Base-by-base conservation (phyloP, 1,140 invertebrate genomes). In the Drosophila mayri region DNA sequence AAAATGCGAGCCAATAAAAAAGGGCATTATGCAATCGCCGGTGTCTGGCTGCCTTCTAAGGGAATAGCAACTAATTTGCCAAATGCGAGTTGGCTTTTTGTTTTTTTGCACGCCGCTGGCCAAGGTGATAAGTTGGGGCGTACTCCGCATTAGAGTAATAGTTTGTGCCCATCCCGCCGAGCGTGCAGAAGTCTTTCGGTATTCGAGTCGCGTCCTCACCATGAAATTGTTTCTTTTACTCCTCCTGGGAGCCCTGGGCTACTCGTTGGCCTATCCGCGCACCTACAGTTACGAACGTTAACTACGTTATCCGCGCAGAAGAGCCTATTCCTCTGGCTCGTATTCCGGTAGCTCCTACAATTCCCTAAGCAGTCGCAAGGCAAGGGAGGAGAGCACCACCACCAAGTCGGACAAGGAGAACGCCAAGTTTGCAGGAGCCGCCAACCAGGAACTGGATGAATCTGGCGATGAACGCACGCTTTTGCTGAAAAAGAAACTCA, bases 41-140 rank as follows among this genome's bases (percentile, higher is more conserved):
- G 70, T 60, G 67, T 72, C 67, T 73, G 66, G 14, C 52, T 80
- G 73, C 85, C 85, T 90, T 90, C 85, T 90, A 90, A 85, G 85
- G 85, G 78, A 90, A 90, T 22, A 81, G 70, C 85, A 47, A 73
- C 85, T 62, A 81, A 81, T 79, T 79, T 67, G 83, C 59, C 70
- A 81, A 79, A 72, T 73, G 70, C 64, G 68, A 58, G 59, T 73
- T 65, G 28, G 40, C 43, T 67, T 77, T 81, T 87, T 81, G 35
- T 64, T 77, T 81, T 87, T 81, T 77, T n/a, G 84, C 84, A 62
- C 58, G 68, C 50, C 28, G 57, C 20, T 55, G 54, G 38, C 47
- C 85, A 76, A 90, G 75, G 85, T 90, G 85, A 90, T 90, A 90
- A 90, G 87, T 90, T 90, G 64, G 78, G 85, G 85, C 81, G 81